phyloP scores from a whole-genome alignment of 2,888 invertebrate species.

The Lypha dubia region DNA sequence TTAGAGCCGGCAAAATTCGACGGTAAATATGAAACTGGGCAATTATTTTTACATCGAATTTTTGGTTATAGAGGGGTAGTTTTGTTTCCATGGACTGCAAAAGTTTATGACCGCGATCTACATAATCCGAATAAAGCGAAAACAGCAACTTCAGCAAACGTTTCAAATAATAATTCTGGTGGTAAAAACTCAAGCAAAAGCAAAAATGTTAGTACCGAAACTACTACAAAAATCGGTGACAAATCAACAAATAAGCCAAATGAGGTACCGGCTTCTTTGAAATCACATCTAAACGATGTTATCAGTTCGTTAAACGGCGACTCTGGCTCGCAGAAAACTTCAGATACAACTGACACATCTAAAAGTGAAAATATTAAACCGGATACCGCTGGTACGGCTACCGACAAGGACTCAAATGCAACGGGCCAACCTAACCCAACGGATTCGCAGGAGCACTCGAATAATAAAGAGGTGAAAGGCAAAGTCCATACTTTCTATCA shows the following conservation, averaged over 20 bases:
- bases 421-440: slow-evolving; percentile 8
- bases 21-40: slow-evolving; percentile 97
- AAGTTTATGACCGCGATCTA: slow-evolving; percentile 95
- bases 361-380: slow-evolving; percentile 31
- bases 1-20: slow-evolving; percentile 92
- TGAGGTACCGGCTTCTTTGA: slow-evolving; percentile 34
- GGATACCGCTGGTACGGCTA: slow-evolving; percentile 62
- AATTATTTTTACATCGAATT: slow-evolving; percentile 96
- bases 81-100: slow-evolving; percentile 97
- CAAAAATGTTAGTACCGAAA: slow-evolving; percentile 20
- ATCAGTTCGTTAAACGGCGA: slow-evolving; percentile 34
- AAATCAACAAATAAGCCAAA: slow-evolving; percentile 21
- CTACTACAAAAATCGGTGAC: slow-evolving; percentile 16
- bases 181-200: slow-evolving; percentile 16
- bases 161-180: slow-evolving; percentile 68
- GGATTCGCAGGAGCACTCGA: slow-evolving; percentile 82
- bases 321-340: not conserved
- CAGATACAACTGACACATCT: slow-evolving; percentile 18
- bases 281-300: slow-evolving; percentile 57
- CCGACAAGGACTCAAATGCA: slow-evolving; percentile 44
- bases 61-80: slow-evolving; percentile 99
- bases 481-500: slow-evolving; percentile 98
- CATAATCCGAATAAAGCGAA: slow-evolving; percentile 86
- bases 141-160: slow-evolving; percentile 80
- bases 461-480: slow-evolving; percentile 93